Conservation (phyloP, 1,140 invertebrate species). For the Bombyx mandarina region DNA sequence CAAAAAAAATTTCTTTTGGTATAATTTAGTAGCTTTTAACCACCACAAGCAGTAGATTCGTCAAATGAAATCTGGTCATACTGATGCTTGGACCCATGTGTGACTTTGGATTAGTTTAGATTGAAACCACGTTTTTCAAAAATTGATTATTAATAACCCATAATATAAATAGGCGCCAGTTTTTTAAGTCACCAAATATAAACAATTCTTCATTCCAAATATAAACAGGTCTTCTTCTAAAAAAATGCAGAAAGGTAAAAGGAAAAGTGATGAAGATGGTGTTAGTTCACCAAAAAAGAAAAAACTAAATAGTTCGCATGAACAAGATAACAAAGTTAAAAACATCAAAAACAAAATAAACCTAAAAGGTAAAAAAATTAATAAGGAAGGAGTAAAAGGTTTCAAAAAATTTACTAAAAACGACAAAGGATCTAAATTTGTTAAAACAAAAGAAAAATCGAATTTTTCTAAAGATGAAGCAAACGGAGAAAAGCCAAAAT, state of each 20-base stretch:
- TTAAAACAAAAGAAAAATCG: conserved; percentile 20
- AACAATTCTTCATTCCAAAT: too few relatives aligned
- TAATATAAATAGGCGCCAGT: too few relatives aligned
- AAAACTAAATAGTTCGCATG: conserved; percentile 22
- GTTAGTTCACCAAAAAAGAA: conserved; percentile 36
- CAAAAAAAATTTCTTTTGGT: too few relatives aligned
- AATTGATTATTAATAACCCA: too few relatives aligned
- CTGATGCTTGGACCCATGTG: too few relatives aligned
- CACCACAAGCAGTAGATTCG: too few relatives aligned
- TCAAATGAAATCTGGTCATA: too few relatives aligned
- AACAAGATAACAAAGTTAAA: conserved; percentile 11
- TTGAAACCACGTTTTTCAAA: too few relatives aligned
- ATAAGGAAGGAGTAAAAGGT: conserved; percentile 15
- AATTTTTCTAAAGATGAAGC: conserved; percentile 23
- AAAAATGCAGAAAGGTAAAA: conserved; percentile 53
- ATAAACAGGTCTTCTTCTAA: too few relatives aligned
- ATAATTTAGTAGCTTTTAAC: too few relatives aligned
- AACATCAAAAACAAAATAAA: conserved; percentile 16
- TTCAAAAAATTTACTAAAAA: conserved; percentile 19
- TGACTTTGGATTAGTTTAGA: too few relatives aligned
- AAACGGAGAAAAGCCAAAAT: conserved; percentile 76
- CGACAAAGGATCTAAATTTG: conserved; percentile 1
- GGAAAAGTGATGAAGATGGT: conserved; percentile 32
- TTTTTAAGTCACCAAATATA: too few relatives aligned
- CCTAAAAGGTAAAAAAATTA: conserved; percentile 20